These are phyloP conservation scores for Micrastur ruficollis DNA, from an alignment of 2,797 vertebrate genomes.

Conservation along the genomic window DNA sequence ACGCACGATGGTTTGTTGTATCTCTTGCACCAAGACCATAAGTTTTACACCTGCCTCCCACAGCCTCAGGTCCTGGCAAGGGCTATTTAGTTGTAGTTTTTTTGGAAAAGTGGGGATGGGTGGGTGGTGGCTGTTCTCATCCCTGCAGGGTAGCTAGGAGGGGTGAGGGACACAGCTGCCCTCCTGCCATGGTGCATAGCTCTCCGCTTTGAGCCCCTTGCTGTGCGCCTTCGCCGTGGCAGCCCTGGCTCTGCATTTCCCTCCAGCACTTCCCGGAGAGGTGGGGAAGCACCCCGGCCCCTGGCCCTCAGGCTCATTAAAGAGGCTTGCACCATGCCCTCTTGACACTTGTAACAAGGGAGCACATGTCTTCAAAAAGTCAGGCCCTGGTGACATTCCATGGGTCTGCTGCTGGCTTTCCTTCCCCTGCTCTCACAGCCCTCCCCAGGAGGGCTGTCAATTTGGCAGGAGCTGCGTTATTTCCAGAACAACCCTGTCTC, in stretches of 20 bases:
- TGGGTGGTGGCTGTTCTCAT: background rate
- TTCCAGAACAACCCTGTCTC: slow-evolving; percentile 29
- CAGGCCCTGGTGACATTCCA: background rate
- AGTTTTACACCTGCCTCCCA: background rate
- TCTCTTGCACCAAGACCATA: background rate
- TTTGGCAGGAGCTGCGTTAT: slow-evolving; percentile 18
- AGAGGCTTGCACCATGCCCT: background rate
- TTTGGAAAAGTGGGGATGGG: background rate
- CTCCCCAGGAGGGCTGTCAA: background rate
- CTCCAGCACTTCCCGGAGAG: background rate
- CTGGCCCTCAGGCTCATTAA: background rate
- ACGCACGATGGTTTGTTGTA: accelerated
- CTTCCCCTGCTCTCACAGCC: background rate
- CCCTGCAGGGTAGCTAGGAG: accelerated
- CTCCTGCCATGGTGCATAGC: accelerated
- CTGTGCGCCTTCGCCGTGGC: accelerated
- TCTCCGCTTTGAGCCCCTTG: accelerated
- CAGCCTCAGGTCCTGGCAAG: background rate
- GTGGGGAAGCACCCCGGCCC: accelerated
- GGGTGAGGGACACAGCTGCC: background rate
- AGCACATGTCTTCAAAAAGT: slow-evolving; percentile 50
- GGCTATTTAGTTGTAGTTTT: background rate
- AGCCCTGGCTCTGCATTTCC: background rate
- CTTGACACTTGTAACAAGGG: slow-evolving; percentile 42
- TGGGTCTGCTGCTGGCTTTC: background rate